Percentiles rank a stretch among this genome's conserved stretches.
Evolutionary conservation across 1,140 invertebrate genomes (phyloP).

Genomic region (Platyura marginata): DNA sequence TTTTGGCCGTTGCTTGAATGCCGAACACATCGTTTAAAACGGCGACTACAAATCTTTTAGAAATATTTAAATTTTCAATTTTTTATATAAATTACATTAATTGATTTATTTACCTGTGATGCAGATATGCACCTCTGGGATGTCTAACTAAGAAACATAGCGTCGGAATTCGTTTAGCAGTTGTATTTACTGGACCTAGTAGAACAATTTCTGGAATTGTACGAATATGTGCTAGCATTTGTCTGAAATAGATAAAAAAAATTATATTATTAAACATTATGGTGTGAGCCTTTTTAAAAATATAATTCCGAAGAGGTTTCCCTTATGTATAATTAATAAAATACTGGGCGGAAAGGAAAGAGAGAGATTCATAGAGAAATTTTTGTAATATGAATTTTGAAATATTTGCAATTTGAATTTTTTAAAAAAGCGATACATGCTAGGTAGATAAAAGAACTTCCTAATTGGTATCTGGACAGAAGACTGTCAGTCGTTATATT

Average conservation of each 20-base stretch:
- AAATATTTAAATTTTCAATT: neutral
- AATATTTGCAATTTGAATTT: too few species aligned
- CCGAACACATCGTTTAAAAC: conserved; percentile 84
- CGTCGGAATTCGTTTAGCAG: conserved; percentile 50
- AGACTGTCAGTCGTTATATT: too few species aligned
- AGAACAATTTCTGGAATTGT: conserved; percentile 62
- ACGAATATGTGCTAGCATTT: conserved; percentile 50
- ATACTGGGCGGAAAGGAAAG: too few species aligned
- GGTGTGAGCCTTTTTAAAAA: too few species aligned
- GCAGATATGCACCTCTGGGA: conserved; percentile 59
- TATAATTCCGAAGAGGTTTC: too few species aligned
- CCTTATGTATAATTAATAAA: too few species aligned
- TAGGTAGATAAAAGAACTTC: too few species aligned
- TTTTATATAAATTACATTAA: neutral
- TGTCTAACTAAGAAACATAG: conserved; percentile 78
- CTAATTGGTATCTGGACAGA: too few species aligned
- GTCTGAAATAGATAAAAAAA: conserved; percentile 42
- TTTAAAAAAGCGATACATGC: too few species aligned
- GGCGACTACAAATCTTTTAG: conserved; percentile 60
- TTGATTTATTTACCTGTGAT: conserved; percentile 42
- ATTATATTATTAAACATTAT: too few species aligned
- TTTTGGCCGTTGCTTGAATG: conserved; percentile 72
- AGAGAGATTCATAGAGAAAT: too few species aligned
- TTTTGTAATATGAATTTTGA: too few species aligned
- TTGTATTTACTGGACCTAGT: conserved; percentile 47